phyloP scores from a whole-genome alignment of 1,140 invertebrate species.

The Drosophila mauritiana region DNA sequence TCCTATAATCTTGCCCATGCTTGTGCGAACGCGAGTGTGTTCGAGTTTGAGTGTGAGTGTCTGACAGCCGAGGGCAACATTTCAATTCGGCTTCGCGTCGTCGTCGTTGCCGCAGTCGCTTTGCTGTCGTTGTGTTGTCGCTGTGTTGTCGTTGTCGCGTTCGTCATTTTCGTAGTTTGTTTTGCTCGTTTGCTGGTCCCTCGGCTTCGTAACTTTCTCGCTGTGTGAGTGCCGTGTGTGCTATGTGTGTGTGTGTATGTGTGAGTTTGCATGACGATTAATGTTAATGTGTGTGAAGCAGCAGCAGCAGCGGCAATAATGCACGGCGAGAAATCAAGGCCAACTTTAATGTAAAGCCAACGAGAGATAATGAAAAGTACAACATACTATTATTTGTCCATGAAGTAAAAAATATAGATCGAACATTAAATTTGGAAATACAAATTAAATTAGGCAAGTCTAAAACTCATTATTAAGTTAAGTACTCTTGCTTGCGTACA shows the following conservation, averaged over 20 bases:
- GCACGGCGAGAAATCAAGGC: slow-evolving; percentile 9
- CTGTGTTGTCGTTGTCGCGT: slow-evolving; percentile 32
- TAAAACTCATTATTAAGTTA: too few species aligned
- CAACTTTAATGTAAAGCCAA: not conserved
- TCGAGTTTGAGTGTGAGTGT: slow-evolving; percentile 32
- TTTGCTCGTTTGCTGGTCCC: slow-evolving; percentile 37
- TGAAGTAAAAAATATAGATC: too few species aligned
- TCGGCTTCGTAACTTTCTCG: slow-evolving; percentile 55
- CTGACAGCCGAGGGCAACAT: slow-evolving; percentile 70
- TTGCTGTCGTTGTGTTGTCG: slow-evolving; percentile 18
- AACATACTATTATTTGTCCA: too few species aligned
- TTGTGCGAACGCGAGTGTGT: slow-evolving; percentile 9
- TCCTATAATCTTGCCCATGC: not conserved
- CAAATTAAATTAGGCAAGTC: too few species aligned
- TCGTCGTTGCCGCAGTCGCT: slow-evolving; percentile 12
- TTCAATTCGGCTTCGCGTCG: slow-evolving; percentile 67
- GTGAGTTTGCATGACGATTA: slow-evolving; percentile 44
- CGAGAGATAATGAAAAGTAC: not conserved
- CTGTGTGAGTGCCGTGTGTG: slow-evolving; percentile 19
- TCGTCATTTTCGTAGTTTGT: slow-evolving; percentile 49
- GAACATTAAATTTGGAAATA: too few species aligned
- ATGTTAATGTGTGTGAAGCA: slow-evolving; percentile 57
- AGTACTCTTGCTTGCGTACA: too few species aligned
- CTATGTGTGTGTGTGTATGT: slow-evolving; percentile 11
- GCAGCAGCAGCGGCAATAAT: slow-evolving; percentile 16